Conservation (phyloP, 2,797 vertebrate species). For the Sparus aurata region DNA sequence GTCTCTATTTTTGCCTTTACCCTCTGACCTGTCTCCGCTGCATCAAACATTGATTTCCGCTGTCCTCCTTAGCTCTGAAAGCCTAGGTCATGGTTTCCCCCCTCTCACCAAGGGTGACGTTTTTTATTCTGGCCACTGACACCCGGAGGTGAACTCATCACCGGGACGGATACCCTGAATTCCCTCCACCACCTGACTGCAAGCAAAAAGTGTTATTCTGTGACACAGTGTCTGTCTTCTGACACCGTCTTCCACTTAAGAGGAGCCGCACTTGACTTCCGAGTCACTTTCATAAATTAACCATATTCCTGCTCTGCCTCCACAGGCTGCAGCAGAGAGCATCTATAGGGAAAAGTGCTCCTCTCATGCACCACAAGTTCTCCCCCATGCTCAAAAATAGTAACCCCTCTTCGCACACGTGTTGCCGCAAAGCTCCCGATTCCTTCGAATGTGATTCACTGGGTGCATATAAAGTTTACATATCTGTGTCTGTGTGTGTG, state of each 20-base stretch:
- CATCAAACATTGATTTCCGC: constrained; percentile 29
- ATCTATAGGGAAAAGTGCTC: constrained; percentile 53
- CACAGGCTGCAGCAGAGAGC: constrained; percentile 50
- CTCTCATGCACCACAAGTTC: constrained; percentile 33
- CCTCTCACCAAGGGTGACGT: constrained; percentile 10
- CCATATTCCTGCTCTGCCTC: constrained; percentile 52
- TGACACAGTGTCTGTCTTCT: constrained; percentile 16
- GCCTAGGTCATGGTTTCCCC: constrained; percentile 19
- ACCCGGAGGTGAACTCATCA: constrained; percentile 63
- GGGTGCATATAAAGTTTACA: neutral
- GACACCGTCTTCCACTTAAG: constrained; percentile 34
- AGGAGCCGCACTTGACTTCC: constrained; percentile 37
- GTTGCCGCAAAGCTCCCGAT: constrained; percentile 19
- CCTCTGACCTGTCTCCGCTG: constrained; percentile 28
- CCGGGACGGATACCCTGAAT: constrained; percentile 34
- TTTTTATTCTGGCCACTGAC: constrained; percentile 33
- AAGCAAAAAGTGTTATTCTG: constrained; percentile 12
- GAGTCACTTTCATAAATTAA: constrained; percentile 75
- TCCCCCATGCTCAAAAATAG: constrained; percentile 64
- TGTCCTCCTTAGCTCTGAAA: constrained; percentile 26
- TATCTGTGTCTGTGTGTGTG: neutral
- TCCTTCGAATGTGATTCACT: constrained; percentile 22
- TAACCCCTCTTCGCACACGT: constrained; percentile 27
- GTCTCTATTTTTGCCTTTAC: constrained; percentile 13
- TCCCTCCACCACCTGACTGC: constrained; percentile 17